Conservation (phyloP, 2,113 vertebrate species). For the zebrafish (Danio rerio) region DNA sequence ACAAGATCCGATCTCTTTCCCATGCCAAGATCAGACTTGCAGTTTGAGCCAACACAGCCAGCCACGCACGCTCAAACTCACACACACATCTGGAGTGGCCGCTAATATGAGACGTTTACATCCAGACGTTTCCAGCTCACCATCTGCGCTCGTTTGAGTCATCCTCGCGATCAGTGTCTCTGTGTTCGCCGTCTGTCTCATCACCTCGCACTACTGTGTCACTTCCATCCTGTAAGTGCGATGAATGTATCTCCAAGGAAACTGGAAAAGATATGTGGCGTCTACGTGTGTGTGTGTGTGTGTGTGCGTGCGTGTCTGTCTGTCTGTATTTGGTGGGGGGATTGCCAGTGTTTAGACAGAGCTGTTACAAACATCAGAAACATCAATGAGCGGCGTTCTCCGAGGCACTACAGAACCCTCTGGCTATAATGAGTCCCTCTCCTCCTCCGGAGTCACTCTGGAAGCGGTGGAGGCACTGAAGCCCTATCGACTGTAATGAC, state of each 20-base stretch:
- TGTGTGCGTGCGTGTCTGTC: slow-evolving; percentile 23
- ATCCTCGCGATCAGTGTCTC: slow-evolving; percentile 15
- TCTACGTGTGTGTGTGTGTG: background rate
- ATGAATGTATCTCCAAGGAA: slow-evolving; percentile 37
- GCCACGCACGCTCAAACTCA: background rate
- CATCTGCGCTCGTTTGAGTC: slow-evolving; percentile 26
- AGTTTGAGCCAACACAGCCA: slow-evolving; percentile 21
- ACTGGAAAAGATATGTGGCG: slow-evolving; percentile 17
- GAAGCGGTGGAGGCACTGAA: slow-evolving; percentile 39
- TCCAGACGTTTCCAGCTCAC: slow-evolving; percentile 15
- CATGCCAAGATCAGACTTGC: background rate
- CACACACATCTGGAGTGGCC: background rate
- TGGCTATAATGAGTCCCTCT: slow-evolving; percentile 49
- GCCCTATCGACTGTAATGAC: slow-evolving; percentile 48
- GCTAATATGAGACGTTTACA: background rate
- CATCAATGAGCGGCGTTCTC: slow-evolving; percentile 45
- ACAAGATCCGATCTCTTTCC: background rate
- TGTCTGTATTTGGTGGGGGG: slow-evolving; percentile 23
- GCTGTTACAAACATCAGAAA: slow-evolving; percentile 44
- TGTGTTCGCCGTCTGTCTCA: slow-evolving; percentile 18
- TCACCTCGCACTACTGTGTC: slow-evolving; percentile 20
- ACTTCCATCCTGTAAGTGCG: slow-evolving; percentile 25
- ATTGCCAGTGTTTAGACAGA: slow-evolving; percentile 38
- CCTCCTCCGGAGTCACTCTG: slow-evolving; percentile 46
- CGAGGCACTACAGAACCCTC: slow-evolving; percentile 48